Conservation (phyloP, 1,140 invertebrate species). For the Bombus vancouverensis region DNA sequence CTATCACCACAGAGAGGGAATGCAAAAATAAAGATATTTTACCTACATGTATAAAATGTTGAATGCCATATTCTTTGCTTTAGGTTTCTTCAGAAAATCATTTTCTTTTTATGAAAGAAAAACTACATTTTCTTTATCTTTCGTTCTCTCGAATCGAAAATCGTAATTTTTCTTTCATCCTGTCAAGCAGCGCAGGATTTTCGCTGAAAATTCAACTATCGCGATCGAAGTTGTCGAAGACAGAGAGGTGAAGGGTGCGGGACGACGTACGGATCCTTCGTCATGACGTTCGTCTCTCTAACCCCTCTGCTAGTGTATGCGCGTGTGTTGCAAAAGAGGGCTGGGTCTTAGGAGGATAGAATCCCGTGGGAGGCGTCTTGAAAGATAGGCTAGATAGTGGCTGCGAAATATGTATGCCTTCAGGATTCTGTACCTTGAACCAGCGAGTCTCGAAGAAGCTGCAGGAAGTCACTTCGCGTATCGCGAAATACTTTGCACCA, state of each 20-base stretch:
- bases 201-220: slow-evolving; percentile 35
- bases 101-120: neutral
- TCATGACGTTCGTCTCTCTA: slow-evolving; percentile 55
- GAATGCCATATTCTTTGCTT: neutral
- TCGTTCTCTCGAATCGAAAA: neutral
- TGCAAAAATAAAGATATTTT: no score
- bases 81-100: neutral
- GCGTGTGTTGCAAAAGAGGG: slow-evolving; percentile 56
- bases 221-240: slow-evolving; percentile 50
- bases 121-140: slow-evolving; percentile 12
- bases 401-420: slow-evolving; percentile 75
- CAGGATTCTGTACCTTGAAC: slow-evolving; percentile 65
- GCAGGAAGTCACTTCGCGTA: slow-evolving; percentile 58
- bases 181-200: neutral
- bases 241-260: slow-evolving; percentile 23
- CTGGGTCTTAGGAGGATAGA: slow-evolving; percentile 67
- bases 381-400: slow-evolving; percentile 71
- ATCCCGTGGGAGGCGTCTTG: slow-evolving; percentile 70
- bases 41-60: neutral
- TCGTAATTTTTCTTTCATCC: neutral
- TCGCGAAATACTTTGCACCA: slow-evolving; percentile 38
- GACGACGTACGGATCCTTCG: slow-evolving; percentile 34
- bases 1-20: no score
- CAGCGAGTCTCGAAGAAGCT: slow-evolving; percentile 55
- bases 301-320: slow-evolving; percentile 33